Base-by-base conservation (phyloP, 2,888 invertebrate species). In the Eilema sororculum region DNA sequence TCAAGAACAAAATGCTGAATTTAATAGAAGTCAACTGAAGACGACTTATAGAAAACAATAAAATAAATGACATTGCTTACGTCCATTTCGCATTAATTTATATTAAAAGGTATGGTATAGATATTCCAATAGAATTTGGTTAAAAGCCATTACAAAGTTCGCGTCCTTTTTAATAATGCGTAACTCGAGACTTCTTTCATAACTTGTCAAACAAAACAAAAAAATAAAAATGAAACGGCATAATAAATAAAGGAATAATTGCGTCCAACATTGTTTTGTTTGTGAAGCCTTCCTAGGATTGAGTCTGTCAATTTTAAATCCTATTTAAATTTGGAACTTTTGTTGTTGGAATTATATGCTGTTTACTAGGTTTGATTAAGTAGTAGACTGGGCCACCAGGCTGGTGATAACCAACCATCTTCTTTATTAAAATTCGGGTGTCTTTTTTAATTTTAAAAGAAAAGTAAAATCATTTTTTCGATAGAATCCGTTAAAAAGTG, bases 221-320 rank as follows among this genome's bases (percentile, higher is more conserved):
- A 37, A 84, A 86, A 84, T 79, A 85, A 83, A 84, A 81, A 80
- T 78, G 72, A 74, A 76, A 86, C 80, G 80, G 83, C 86, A 87
- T 88, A 87, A 87, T 86, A 87, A 88, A 88, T 87, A 84, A 87
- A 85, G 77, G 77, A 86, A 89, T 89, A 88, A 89, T 90, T 90
- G 85, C 81, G 80, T 82, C 76, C 78, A 85, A 87, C 86, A 80
- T 83, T 80, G 82, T 84, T 87, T 87, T 88, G 84, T 87, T 83
- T 82, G 77, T 71, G 76, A 82, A 84, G 72, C 77, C 71, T 73
- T 78, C 76, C 74, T 82, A 80, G 81, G 20, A 75, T 73, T 78
- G 75, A 80, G 80, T 81, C 74, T 73, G 71, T 82, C 80, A 80
- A 79, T 79, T 78, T 69, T 68, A 72, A 78, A 73, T 69, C 72